phyloP scores from a whole-genome alignment of 2,888 invertebrate genomes.

The Helleia helle region DNA sequence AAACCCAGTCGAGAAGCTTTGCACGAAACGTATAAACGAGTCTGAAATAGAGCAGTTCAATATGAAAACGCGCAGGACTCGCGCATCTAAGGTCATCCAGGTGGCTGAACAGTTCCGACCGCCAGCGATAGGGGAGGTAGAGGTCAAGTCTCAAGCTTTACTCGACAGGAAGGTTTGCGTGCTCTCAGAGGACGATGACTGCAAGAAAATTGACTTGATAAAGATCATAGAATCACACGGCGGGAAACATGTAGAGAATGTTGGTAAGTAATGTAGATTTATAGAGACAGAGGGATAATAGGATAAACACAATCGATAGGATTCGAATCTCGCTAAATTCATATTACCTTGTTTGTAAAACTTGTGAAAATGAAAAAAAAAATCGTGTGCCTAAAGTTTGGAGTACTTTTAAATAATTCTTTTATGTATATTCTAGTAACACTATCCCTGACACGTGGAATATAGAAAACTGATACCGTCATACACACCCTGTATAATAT shows the following conservation, averaged over 20 bases:
- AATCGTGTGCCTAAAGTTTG: no score
- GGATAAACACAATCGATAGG: no score
- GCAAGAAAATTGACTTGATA: slow-evolving; percentile 36
- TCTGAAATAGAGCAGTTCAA: slow-evolving; percentile 28
- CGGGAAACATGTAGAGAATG: slow-evolving; percentile 46
- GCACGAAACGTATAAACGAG: slow-evolving; percentile 37
- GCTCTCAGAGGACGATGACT: slow-evolving; percentile 48
- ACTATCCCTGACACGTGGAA: no score
- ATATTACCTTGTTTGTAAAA: no score
- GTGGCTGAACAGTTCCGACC: slow-evolving; percentile 44
- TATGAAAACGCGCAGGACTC: slow-evolving; percentile 33
- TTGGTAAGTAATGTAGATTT: slow-evolving; percentile 34
- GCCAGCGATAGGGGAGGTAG: slow-evolving; percentile 23
- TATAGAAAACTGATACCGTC: no score
- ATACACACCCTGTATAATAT: no score
- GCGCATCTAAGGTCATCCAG: slow-evolving; percentile 29
- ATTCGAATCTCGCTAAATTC: no score
- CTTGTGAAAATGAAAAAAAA: no score
- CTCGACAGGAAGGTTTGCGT: slow-evolving; percentile 42
- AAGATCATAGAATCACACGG: slow-evolving; percentile 45
- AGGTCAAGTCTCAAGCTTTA: slow-evolving; percentile 40
- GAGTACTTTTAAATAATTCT: no score
- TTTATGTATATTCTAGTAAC: no score
- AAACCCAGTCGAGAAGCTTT: slow-evolving; percentile 42
- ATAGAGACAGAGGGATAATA: no score